Percentiles rank a stretch among this genome's conserved stretches.
These are phyloP conservation scores for Mellilla xanthometata DNA, from an alignment of 2,888 invertebrate genomes.

Conservation along the genomic window DNA sequence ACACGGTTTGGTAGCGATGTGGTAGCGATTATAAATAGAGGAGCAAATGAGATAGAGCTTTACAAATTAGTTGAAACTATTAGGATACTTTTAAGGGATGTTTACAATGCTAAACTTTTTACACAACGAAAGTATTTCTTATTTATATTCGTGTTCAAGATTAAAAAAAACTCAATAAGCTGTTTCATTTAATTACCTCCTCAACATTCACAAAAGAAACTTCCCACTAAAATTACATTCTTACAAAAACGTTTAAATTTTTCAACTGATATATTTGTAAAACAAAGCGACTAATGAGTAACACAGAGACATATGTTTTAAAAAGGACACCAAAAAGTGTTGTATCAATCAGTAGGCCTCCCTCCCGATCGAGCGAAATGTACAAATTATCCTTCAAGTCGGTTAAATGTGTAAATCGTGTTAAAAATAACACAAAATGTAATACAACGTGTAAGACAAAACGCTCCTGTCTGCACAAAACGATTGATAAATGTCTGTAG, in stretches of 20 bases:
- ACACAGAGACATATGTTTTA: too few species aligned
- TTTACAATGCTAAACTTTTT: constrained; percentile 8
- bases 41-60: constrained; percentile 22
- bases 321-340: constrained; percentile 1
- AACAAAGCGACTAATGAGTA: too few species aligned
- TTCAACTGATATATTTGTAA: too few species aligned
- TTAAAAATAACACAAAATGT: neutral
- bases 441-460: neutral
- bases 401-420: neutral
- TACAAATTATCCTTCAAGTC: constrained; percentile 2
- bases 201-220: too few species aligned
- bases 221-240: too few species aligned
- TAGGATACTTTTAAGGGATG: constrained; percentile 30
- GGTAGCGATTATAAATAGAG: constrained; percentile 27
- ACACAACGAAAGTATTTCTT: too few species aligned
- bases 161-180: too few species aligned
- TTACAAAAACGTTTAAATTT: too few species aligned
- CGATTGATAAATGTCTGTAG: constrained; percentile 2
- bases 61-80: constrained; percentile 30
- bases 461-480: constrained; percentile 4
- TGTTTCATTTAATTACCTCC: too few species aligned
- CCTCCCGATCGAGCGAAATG: constrained; percentile 6
- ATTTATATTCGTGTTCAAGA: too few species aligned
- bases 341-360: constrained; percentile 7
- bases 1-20: constrained; percentile 13